phyloP scores from a whole-genome alignment of 2,888 invertebrate genomes.

The Aplocera efformata region DNA sequence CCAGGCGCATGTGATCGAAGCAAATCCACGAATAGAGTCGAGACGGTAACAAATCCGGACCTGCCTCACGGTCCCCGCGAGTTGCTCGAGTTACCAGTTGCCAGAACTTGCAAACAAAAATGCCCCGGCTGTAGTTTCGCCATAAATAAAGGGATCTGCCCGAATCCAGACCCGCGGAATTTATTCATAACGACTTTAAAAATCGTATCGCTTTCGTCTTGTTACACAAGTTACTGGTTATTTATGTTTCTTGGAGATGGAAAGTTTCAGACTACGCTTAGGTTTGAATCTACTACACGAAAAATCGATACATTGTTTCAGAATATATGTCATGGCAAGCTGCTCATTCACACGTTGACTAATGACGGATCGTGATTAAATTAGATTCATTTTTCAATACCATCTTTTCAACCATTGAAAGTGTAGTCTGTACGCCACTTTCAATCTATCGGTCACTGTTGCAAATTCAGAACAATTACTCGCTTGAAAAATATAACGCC shows the following conservation, averaged over 20 bases:
- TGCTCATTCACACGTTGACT: too few species aligned
- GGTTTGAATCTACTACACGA: neutral
- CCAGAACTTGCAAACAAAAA: conserved; percentile 39
- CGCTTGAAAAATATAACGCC: too few species aligned
- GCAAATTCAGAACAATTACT: too few species aligned
- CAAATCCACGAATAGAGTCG: conserved; percentile 29
- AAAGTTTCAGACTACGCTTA: neutral
- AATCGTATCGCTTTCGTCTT: conserved; percentile 35
- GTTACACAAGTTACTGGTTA: conserved; percentile 26
- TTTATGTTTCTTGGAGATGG: conserved; percentile 18
- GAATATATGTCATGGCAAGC: too few species aligned
- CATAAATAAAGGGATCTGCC: conserved; percentile 48
- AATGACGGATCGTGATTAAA: too few species aligned
- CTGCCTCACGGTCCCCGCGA: conserved; percentile 35
- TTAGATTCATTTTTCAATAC: too few species aligned
- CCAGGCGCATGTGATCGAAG: neutral
- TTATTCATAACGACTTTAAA: conserved; percentile 39
- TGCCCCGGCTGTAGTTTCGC: conserved; percentile 35
- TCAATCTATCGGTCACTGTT: too few species aligned
- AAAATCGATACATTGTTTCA: too few species aligned
- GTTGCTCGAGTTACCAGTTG: conserved; percentile 15
- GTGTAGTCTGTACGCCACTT: too few species aligned
- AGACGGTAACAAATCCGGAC: conserved; percentile 40
- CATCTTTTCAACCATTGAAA: too few species aligned
- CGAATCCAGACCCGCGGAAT: conserved; percentile 30